Base-by-base conservation (phyloP, 2,888 invertebrate species). In the Strigamia maritima region DNA sequence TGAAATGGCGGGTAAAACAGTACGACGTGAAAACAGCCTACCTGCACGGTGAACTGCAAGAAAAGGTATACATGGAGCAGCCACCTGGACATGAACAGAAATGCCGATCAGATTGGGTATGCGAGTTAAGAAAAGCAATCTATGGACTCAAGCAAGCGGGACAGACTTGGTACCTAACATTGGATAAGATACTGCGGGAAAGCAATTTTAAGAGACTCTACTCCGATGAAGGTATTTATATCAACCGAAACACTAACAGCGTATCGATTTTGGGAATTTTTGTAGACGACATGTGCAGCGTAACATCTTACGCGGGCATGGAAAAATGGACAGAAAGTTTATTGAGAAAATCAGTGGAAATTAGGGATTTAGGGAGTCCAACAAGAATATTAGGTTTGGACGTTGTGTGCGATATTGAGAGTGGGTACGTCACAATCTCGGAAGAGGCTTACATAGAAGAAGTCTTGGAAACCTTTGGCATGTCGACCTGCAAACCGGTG, bases 11-110 rank as follows among this genome's bases (percentile, higher is more conserved):
- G 75, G n/a, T 81, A 4, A 65, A 10, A 3, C 40, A 40, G 12
- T 40, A 14, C 16, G 40, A 81, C 74, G 77, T 80, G 4, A 76
- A 75, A n/a, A 80, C 80, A 22, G 79, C 80, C 6, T 81, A 74
- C 31, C 76, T 80, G 4, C 54, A 81, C 26, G 79, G 80, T 4
- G 74, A 79, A 8, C 70, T 81, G 14, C 14, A 77, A 14, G 76
- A 80, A 28, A 35, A 16, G 35, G 78, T 81, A 0, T 81, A 78
- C 54, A 81, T 81, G 81, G 14, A 81, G 40, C 79, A 79, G 16
- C 80, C 80, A 22, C 54, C 79, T 1, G 76, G 74, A n/a, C 14
- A 79, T 10, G 28, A 78, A 44, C n/a, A 78, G 19, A 75, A 54
- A 14, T 79, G 78, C 12, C 80, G 81, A 14, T 3, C 7, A 10